Evolutionary conservation across 37 sponge, comb jelly and placozoan species (phyloP), one percentile per base, ranked within the genome.

Genomic region (Dysidea cf. avara): DNA sequence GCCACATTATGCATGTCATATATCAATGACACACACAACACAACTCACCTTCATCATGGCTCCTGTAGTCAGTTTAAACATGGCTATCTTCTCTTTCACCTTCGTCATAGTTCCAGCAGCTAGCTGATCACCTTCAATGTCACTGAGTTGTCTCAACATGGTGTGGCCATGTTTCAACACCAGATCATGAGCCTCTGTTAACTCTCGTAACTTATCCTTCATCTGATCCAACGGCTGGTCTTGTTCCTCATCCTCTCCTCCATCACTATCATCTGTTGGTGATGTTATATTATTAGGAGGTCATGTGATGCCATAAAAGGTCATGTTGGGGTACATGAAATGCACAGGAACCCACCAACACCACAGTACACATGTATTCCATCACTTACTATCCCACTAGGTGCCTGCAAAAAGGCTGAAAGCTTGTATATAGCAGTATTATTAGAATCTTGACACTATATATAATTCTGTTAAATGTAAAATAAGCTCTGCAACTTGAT

Each of bases 1-100:
- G n/a, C n/a, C n/a, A n/a, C n/a, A n/a, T n/a, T n/a, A n/a, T n/a
- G n/a, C n/a, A n/a, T n/a, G n/a, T n/a, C n/a, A n/a, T n/a, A n/a
- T n/a, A n/a, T n/a, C n/a, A n/a, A n/a, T n/a, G n/a, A n/a, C n/a
- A n/a, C n/a, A n/a, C n/a, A n/a, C n/a, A n/a, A n/a, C n/a, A n/a
- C n/a, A 50, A 5, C 85, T 30, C 32, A 90, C 94, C 72, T 86
- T 90, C 31, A 79, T 39, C 68, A 90, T 70, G 33, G 83, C 92
- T 24, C 7, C 37, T 14, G 91, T 66, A 1, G 91, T 76, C 6
- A 81, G 53, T 28, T 86, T 90, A 22, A 90, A 80, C 31, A 75
- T 37, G 30, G 80, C 68, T 16, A 81, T 35, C 25, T 86, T 89
- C 76, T 94, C 94, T 61, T 85, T 88, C 30, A 76, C 78, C 22